These are phyloP conservation scores for Fistularia tabacaria DNA, from an alignment of 2,797 vertebrate genomes.

Conservation along the genomic window DNA sequence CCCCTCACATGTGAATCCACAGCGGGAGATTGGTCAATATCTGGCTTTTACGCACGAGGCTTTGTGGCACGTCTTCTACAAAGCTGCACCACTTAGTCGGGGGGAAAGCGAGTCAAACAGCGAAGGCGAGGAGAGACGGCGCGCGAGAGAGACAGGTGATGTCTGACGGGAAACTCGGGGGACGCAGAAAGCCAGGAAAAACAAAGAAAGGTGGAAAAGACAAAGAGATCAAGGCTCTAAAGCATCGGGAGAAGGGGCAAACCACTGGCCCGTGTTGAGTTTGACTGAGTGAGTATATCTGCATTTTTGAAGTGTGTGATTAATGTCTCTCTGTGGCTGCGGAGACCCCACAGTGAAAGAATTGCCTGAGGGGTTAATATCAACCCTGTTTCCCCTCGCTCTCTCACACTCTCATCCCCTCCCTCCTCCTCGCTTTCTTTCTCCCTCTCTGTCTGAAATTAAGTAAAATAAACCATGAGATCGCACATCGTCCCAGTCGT, in stretches of 20 bases:
- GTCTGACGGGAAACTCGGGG: slow-evolving; percentile 7
- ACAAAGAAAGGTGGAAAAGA: slow-evolving; percentile 30
- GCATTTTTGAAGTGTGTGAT: slow-evolving; percentile 65
- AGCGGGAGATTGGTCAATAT: too few relatives aligned
- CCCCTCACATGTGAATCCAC: too few relatives aligned
- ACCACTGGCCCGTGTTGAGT: slow-evolving; percentile 16
- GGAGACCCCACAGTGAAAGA: slow-evolving; percentile 49
- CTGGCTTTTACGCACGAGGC: too few relatives aligned
- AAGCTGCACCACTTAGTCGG: too few relatives aligned
- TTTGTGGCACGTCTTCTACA: too few relatives aligned
- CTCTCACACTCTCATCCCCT: too few relatives aligned
- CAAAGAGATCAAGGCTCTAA: slow-evolving; percentile 23
- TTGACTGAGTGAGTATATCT: slow-evolving; percentile 36
- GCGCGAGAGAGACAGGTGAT: not conserved
- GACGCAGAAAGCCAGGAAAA: slow-evolving; percentile 7
- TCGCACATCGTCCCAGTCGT: too few relatives aligned
- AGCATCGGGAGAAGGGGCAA: slow-evolving; percentile 20
- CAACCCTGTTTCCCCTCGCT: not conserved
- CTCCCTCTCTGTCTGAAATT: too few relatives aligned
- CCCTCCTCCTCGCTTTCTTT: too few relatives aligned
- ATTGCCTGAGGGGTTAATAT: slow-evolving; percentile 55
- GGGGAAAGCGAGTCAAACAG: too few relatives aligned
- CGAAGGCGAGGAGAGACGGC: too few relatives aligned
- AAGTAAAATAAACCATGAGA: too few relatives aligned
- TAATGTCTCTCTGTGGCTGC: slow-evolving; percentile 52